Base-by-base conservation (phyloP, 2,113 vertebrate species). In the Vimba vimba region DNA sequence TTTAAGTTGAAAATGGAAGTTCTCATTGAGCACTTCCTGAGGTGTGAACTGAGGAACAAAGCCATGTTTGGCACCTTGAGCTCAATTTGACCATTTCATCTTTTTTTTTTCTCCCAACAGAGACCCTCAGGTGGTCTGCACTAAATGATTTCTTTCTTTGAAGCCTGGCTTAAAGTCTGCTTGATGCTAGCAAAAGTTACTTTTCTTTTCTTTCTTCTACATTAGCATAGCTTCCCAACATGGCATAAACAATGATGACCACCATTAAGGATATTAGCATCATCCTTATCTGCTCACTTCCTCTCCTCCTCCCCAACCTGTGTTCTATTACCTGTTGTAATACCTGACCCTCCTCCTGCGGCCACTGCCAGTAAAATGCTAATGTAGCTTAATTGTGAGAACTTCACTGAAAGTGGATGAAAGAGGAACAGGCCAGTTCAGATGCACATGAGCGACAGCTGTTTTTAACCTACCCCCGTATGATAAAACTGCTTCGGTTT, bases 281-380 rank as follows among this genome's bases (percentile, higher is more conserved):
- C 86, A 57, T 69, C 88, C 90, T 92, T 90, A 88, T 91, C 79
- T 74, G 3, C 23, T 85, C 86, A 33, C 91, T 52, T 89, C 87
- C 77, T 85, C 55, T 88, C 69, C 85, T 87, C 85, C 83, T 69
- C 86, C 87, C 84, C 52, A 60, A 81, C 78, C 82, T 82, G 82
- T 21, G 62, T 82, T 84, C 87, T 57, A 85, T 88, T 57, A 85
- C 39, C 43, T 74, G 52, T 27, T 80, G 4, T 47, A 64, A 45
- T 64, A 80, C 89, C 85, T 89, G 79, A 82, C 81, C 45, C 86
- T 84, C 79, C 89, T 85, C 86, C 78, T 89, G 88, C 60, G 80
- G 82, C 66, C 64, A 45, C 43, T 23, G 79, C 27, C 86, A 60
- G 73, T 95, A 93, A 95, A 94, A 94, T 93, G 92, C 87, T 91